phyloP scores from a whole-genome alignment of 1,140 invertebrate genomes.

The Ceratosolen fusciceps region DNA sequence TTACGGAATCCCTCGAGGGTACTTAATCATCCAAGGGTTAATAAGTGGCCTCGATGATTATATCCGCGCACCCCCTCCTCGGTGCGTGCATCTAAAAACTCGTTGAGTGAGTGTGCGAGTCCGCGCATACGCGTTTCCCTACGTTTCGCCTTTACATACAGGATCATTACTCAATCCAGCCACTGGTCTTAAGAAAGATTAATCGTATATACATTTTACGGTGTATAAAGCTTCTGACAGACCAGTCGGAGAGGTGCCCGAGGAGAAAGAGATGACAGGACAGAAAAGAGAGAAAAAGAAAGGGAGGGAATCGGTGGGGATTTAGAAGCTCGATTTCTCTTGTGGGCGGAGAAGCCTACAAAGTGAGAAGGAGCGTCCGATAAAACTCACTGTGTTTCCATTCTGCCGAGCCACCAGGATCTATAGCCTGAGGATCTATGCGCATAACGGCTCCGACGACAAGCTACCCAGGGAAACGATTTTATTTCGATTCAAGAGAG shows the following conservation, averaged over 20 bases:
- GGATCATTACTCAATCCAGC: constrained; percentile 21
- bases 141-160: constrained; percentile 1
- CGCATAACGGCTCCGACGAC: constrained; percentile 18
- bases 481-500: constrained; percentile 4
- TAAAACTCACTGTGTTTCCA: constrained; percentile 27
- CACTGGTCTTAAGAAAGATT: constrained; percentile 48
- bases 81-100: too few relatives aligned
- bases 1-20: constrained; percentile 18
- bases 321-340: constrained; percentile 35
- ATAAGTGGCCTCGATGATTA: constrained; percentile 30
- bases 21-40: constrained; percentile 26
- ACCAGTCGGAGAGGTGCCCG: background rate
- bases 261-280: constrained; percentile 18
- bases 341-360: constrained; percentile 29
- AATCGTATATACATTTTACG: constrained; percentile 40
- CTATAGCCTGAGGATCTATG: too few relatives aligned
- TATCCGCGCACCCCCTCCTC: too few relatives aligned
- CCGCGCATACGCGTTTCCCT: background rate
- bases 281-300: constrained; percentile 18
- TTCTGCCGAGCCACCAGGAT: background rate
- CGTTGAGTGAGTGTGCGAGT: too few relatives aligned
- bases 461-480: constrained; percentile 19
- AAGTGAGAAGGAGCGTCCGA: background rate
- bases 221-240: constrained; percentile 23
- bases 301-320: background rate